A percentile compares a stretch with the other conserved stretches of the same genome.
phyloP scores from a whole-genome alignment of 2,888 invertebrate species.

The Euzophera pinguis region DNA sequence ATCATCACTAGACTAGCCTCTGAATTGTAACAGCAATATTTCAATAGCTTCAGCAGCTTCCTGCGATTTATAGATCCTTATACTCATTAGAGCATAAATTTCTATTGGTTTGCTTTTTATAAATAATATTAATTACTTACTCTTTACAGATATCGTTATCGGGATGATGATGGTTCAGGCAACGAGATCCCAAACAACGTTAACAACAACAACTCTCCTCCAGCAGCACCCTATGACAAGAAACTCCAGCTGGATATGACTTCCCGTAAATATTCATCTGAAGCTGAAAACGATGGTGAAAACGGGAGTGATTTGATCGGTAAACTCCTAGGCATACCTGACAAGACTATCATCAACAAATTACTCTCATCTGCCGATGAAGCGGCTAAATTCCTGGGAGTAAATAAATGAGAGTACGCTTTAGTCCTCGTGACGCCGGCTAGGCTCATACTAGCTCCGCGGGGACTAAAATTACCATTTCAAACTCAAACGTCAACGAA shows the following conservation, averaged over 20 bases:
- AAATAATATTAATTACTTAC: too few relatives aligned
- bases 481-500: conserved; percentile 35
- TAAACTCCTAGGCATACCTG: conserved; percentile 92
- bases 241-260: conserved; percentile 72
- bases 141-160: conserved; percentile 57
- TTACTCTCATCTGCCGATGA: conserved; percentile 90
- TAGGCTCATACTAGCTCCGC: conserved; percentile 68
- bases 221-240: conserved; percentile 77
- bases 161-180: conserved; percentile 69
- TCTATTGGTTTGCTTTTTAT: too few relatives aligned
- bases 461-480: conserved; percentile 60
- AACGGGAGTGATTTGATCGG: conserved; percentile 89
- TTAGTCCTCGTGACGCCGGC: conserved; percentile 74
- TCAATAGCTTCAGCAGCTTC: too few relatives aligned
- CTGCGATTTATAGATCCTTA: neutral
- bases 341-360: conserved; percentile 91
- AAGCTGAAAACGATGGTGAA: conserved; percentile 75
- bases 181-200: conserved; percentile 71
- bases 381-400: conserved; percentile 92
- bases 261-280: conserved; percentile 70
- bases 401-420: conserved; percentile 84
- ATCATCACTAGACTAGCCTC: too few relatives aligned
- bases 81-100: neutral
- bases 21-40: too few relatives aligned
- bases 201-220: conserved; percentile 78